phyloP scores from a whole-genome alignment of 2,888 invertebrate genomes.

The Tanypteryx hageni region DNA sequence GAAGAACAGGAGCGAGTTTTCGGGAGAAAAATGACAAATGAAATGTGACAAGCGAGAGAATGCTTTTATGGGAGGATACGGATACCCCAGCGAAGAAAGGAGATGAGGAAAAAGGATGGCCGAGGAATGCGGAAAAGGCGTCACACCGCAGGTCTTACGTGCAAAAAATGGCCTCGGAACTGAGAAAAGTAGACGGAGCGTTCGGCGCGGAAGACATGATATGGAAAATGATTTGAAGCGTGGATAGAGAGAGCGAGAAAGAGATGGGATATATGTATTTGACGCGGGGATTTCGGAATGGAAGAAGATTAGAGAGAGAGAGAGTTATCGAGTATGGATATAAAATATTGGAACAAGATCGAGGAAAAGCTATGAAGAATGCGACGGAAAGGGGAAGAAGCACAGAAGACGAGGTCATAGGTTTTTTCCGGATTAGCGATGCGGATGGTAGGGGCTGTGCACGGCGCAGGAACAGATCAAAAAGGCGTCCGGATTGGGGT shows the following conservation, averaged over 20 bases:
- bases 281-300: constrained; percentile 9
- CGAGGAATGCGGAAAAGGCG: too few relatives aligned
- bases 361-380: too few relatives aligned
- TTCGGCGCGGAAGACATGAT: not conserved
- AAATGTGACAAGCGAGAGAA: too few relatives aligned
- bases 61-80: too few relatives aligned
- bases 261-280: not conserved
- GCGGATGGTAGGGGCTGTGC: too few relatives aligned
- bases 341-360: too few relatives aligned
- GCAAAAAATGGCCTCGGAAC: not conserved
- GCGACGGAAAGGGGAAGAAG: too few relatives aligned
- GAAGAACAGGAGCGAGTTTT: too few relatives aligned
- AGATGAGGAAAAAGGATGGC: too few relatives aligned
- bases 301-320: not conserved
- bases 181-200: not conserved
- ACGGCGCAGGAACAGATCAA: not conserved
- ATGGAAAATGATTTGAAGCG: not conserved
- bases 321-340: not conserved
- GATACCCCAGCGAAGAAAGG: too few relatives aligned
- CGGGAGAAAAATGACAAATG: too few relatives aligned
- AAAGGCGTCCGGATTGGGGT: not conserved
- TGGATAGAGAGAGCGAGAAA: not conserved
- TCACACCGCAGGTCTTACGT: too few relatives aligned
- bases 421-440: not conserved
- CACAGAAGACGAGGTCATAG: not conserved